phyloP scores from a whole-genome alignment of 2,888 invertebrate species.

The Drosophila dives region DNA sequence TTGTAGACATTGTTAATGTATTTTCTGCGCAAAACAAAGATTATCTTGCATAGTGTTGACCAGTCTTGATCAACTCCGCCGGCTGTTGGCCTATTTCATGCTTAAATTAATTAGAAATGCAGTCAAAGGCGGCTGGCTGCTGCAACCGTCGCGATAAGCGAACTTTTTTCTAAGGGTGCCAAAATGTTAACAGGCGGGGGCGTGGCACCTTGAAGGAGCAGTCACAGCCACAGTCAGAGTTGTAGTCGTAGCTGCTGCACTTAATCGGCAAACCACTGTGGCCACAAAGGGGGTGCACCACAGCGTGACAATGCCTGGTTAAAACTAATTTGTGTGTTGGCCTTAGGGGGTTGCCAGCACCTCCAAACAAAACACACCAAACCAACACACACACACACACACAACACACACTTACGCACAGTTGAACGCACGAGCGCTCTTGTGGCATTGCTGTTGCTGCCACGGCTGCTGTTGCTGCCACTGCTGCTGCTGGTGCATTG shows the following conservation, averaged over 20 bases:
- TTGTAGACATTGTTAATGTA: neutral
- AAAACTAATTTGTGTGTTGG: constrained; percentile 76
- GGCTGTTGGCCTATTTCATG: constrained; percentile 27
- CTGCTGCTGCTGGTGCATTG: constrained; percentile 46
- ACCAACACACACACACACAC: constrained; percentile 17
- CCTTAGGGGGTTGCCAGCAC: constrained; percentile 29
- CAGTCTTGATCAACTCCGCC: constrained; percentile 30
- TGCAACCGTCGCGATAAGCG: constrained; percentile 42
- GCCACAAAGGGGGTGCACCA: constrained; percentile 66
- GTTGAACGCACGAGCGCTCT: constrained; percentile 43
- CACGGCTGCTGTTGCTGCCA: neutral
- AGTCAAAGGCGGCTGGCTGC: constrained; percentile 23
- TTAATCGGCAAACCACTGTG: constrained; percentile 67
- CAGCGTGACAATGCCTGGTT: constrained; percentile 78
- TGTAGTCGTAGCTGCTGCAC: constrained; percentile 31
- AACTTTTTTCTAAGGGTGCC: constrained; percentile 24
- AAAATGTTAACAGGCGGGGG: constrained; percentile 53
- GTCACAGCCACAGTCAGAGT: constrained; percentile 30
- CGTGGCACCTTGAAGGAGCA: constrained; percentile 12
- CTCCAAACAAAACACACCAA: constrained; percentile 1
- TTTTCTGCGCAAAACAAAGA: neutral
- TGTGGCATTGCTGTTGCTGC: constrained; percentile 26
- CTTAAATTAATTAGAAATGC: constrained; percentile 60
- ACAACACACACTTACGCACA: constrained; percentile 19
- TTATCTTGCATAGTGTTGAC: neutral